Evolutionary conservation across 2,113 vertebrate genomes (phyloP), one percentile per base, ranked within the genome.

Genomic region (Pangasianodon hypophthalmus): DNA sequence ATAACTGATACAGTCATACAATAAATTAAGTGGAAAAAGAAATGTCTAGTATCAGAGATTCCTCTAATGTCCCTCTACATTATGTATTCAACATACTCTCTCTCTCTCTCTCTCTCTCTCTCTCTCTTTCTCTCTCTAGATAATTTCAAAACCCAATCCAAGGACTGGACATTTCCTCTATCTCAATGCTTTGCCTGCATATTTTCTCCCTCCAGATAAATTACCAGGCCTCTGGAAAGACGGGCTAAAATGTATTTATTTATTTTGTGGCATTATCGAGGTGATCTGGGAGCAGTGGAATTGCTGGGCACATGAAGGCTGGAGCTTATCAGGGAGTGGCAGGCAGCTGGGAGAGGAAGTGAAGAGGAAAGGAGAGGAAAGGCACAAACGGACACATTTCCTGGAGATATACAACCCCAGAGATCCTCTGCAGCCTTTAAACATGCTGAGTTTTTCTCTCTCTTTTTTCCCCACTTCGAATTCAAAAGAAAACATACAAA

Each of bases 261-360:
- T 94, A 92, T 92, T 93, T 93, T 89, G 85, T 16, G 85, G 44
- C 50, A 79, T 92, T 95, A 96, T 96, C 95, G 21, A 79, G 92
- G 92, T 93, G 88, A 96, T 96, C 94, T 37, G 90, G 6, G 81
- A 24, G 52, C 91, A 91, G 85, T 92, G 91, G 88, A 93, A 94
- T 93, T 93, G 94, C 91, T 90, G 91, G 56, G 89, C 89, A 86
- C 90, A 88, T 90, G 90, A 91, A 89, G 75, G 87, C 62, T 82
- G 69, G 86, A 52, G 90, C 95, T 96, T 96, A 96, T 96, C 96
- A 95, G 93, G 93, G 91, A 94, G 93, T 87, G 41, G 93, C 96
- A 96, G 95, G 94, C 95, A 82, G 88, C 93, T 79, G 71, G 87
- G 93, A 95, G 92, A 90, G 96, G 95, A 96, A 96, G 94, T 94